Conservation (phyloP, 2,797 vertebrate genomes). For the Discoglossus pictus region DNA sequence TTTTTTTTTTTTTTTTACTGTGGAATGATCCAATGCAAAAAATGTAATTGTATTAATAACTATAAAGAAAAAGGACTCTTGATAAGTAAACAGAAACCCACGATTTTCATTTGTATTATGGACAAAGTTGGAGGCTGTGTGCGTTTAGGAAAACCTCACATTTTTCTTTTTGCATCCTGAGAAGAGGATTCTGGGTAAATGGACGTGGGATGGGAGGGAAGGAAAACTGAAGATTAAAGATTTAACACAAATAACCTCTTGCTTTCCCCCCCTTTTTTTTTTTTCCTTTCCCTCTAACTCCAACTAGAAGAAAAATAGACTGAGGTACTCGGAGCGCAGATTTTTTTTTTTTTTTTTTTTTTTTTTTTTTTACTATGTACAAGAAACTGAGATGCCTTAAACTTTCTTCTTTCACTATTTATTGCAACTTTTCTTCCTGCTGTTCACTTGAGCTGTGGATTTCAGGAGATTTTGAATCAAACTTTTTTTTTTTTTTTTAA, state of each 20-base stretch:
- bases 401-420: slow-evolving; percentile 67
- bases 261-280: neutral
- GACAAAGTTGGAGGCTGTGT: slow-evolving; percentile 51
- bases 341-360: slow-evolving; percentile 45
- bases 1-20: slow-evolving; percentile 11
- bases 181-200: slow-evolving; percentile 14
- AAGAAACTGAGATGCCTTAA: slow-evolving; percentile 72
- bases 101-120: slow-evolving; percentile 66
- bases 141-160: slow-evolving; percentile 42
- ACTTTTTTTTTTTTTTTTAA: slow-evolving; percentile 49
- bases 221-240: no score
- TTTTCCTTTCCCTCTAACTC: no score
- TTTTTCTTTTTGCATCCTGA: slow-evolving; percentile 24
- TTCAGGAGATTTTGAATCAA: slow-evolving; percentile 57
- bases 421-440: slow-evolving; percentile 56
- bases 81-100: slow-evolving; percentile 55
- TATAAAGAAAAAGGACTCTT: slow-evolving; percentile 14
- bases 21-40: slow-evolving; percentile 49
- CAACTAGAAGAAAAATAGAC: neutral
- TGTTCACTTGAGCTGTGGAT: slow-evolving; percentile 68
- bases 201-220: no score
- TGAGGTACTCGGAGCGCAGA: slow-evolving; percentile 49
- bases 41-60: slow-evolving; percentile 47
- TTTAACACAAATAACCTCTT: neutral
- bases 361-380: slow-evolving; percentile 65